A percentile compares a stretch with the other conserved stretches of the same genome.
These are phyloP conservation scores for Anagrus nilaparvatae DNA, from an alignment of 1,140 invertebrate species.

Conservation along the genomic window DNA sequence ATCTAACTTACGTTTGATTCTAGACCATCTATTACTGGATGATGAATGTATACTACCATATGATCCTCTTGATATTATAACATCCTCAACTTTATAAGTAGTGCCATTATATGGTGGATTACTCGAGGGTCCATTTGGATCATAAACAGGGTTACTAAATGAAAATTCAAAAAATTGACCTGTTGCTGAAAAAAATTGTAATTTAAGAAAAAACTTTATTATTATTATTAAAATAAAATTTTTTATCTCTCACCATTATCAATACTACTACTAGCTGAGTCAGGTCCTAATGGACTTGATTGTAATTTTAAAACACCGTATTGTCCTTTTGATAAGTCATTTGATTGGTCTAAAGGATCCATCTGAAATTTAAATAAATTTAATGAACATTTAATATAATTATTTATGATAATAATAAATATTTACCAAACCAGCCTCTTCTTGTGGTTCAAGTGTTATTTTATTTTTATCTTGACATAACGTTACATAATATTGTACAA, in stretches of 20 bases:
- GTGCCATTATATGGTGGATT: slow-evolving; percentile 42
- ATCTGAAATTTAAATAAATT: slow-evolving; percentile 31
- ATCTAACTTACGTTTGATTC: slow-evolving; percentile 51
- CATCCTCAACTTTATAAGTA: slow-evolving; percentile 72
- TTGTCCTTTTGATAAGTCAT: slow-evolving; percentile 40
- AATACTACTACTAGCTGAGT: slow-evolving; percentile 29
- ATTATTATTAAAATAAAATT: neutral
- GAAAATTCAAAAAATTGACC: slow-evolving; percentile 51
- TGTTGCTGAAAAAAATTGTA: slow-evolving; percentile 19
- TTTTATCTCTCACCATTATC: slow-evolving; percentile 25
- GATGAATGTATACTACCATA: slow-evolving; percentile 38
- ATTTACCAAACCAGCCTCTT: slow-evolving; percentile 66
- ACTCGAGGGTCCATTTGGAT: slow-evolving; percentile 45
- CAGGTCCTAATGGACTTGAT: slow-evolving; percentile 37
- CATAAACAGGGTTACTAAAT: slow-evolving; percentile 73
- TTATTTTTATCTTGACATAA: slow-evolving; percentile 61
- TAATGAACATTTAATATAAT: neutral
- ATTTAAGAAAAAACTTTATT: neutral
- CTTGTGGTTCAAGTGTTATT: slow-evolving; percentile 64
- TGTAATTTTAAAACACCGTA: slow-evolving; percentile 52
- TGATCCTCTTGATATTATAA: slow-evolving; percentile 53
- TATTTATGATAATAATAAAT: slow-evolving; percentile 13
- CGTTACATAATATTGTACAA: slow-evolving; percentile 73
- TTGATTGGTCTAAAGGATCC: slow-evolving; percentile 44
- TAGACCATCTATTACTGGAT: slow-evolving; percentile 45